Percentiles rank a stretch among this genome's conserved stretches.
phyloP scores from a whole-genome alignment of 2,888 invertebrate species.

The Stomorhina lunata region DNA sequence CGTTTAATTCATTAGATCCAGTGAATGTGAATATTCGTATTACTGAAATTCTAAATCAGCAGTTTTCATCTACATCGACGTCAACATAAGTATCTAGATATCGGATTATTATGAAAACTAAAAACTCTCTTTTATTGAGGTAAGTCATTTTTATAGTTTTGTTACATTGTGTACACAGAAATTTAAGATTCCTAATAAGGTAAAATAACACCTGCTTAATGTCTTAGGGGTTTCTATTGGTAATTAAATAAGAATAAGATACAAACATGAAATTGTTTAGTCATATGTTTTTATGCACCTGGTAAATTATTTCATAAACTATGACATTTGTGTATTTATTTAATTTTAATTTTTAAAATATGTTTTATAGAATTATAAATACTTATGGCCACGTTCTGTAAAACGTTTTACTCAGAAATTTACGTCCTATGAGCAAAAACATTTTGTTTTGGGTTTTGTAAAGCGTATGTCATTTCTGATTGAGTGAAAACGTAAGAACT shows the following conservation, averaged over 20 bases:
- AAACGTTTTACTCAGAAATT: too few species aligned
- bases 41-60: background rate
- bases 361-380: too few species aligned
- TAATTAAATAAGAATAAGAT: background rate
- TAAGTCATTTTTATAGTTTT: background rate
- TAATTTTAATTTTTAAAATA: too few species aligned
- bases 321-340: too few species aligned
- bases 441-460: too few species aligned
- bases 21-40: too few species aligned
- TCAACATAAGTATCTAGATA: too few species aligned
- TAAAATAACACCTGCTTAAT: slow-evolving; percentile 20
- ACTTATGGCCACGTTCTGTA: too few species aligned
- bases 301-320: background rate
- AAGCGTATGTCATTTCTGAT: too few species aligned
- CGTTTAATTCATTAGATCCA: background rate
- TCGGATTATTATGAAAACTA: slow-evolving; percentile 31
- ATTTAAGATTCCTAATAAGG: background rate
- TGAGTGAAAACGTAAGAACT: too few species aligned
- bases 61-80: too few species aligned
- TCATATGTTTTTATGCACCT: background rate
- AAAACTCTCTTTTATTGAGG: background rate
- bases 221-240: background rate
- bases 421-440: too few species aligned
- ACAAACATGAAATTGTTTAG: background rate
- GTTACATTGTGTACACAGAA: background rate